Percentiles rank a stretch among this genome's conserved stretches.
Conservation (phyloP, 2,113 vertebrate species). For the Pelmatolapia mariae region DNA sequence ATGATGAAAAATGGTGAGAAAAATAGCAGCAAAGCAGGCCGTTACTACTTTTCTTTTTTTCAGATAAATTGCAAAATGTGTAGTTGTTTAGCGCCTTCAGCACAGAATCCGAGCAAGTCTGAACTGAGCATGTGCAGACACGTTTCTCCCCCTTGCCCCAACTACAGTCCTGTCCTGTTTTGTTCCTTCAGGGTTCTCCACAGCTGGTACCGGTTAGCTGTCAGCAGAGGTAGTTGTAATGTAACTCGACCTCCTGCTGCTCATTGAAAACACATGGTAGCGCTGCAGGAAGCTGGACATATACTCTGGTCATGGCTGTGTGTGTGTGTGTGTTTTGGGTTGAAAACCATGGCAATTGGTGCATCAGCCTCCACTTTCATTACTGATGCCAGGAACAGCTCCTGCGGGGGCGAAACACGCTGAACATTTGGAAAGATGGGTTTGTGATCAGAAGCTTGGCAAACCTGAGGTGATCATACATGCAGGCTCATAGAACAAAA, state of each 20-base stretch:
- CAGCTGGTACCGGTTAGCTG: constrained; percentile 28
- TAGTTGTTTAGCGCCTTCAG: background rate
- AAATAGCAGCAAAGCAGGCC: background rate
- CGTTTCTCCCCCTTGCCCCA: background rate
- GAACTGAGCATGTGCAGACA: background rate
- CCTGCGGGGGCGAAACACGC: constrained; percentile 28
- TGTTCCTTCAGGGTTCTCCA: background rate
- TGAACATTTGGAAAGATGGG: background rate
- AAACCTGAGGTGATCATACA: background rate
- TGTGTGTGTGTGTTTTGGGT: background rate
- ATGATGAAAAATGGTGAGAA: background rate
- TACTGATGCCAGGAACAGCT: constrained; percentile 24
- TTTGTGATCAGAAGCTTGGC: background rate
- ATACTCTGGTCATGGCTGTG: background rate
- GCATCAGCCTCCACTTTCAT: constrained; percentile 24
- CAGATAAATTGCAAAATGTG: background rate
- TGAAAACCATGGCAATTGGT: constrained; percentile 42
- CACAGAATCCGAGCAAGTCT: background rate
- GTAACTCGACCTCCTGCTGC: constrained; percentile 18
- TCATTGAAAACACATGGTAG: constrained; percentile 40
- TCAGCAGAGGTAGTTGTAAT: constrained; percentile 11
- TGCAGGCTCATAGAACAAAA: background rate
- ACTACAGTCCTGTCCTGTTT: background rate
- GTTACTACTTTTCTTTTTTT: background rate
- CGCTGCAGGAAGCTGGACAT: background rate